These are phyloP conservation scores for Sabellastarte sp. DNA, from an alignment of 2,888 invertebrate species.

Conservation along the genomic window DNA sequence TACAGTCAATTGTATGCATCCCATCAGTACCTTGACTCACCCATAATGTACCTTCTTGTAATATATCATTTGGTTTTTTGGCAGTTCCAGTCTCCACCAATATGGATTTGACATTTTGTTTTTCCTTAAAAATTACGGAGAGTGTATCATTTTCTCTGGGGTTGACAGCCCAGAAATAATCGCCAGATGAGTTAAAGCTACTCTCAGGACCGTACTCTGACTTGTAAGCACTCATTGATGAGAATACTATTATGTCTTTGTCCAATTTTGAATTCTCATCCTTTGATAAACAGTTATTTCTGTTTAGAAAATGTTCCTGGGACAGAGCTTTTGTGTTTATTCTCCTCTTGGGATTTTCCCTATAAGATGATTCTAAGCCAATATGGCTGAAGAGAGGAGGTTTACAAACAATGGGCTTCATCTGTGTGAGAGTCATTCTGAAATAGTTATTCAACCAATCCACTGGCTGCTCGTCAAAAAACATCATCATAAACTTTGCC, in stretches of 20 bases:
- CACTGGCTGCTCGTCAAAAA: slow-evolving; percentile 34
- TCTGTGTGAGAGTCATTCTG: slow-evolving; percentile 23
- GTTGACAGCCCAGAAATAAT: slow-evolving; percentile 28
- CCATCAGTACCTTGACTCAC: no score
- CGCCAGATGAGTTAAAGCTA: no score
- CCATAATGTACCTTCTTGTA: slow-evolving; percentile 14
- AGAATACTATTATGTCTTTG: slow-evolving; percentile 53
- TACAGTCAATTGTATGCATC: no score
- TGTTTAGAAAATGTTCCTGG: no score
- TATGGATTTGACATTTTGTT: slow-evolving; percentile 9
- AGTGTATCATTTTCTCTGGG: slow-evolving; percentile 11
- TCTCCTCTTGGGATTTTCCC: no score
- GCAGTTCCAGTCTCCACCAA: slow-evolving; percentile 17
- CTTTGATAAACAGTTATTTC: no score
- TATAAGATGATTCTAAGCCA: slow-evolving; percentile 50
- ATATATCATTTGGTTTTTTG: slow-evolving; percentile 10
- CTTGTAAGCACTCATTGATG: slow-evolving; percentile 52
- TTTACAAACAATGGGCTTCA: slow-evolving; percentile 20
- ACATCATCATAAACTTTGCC: slow-evolving; percentile 25
- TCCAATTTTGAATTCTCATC: slow-evolving; percentile 49
- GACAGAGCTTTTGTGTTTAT: no score
- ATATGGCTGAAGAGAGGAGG: slow-evolving; percentile 34
- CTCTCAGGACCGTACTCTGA: slow-evolving; percentile 10
- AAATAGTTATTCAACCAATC: slow-evolving; percentile 31
- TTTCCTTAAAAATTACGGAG: slow-evolving; percentile 15